A percentile compares a stretch with the other conserved stretches of the same genome.
Evolutionary conservation across 2,113 vertebrate genomes (phyloP).

Genomic region (Heptranchias perlo): DNA sequence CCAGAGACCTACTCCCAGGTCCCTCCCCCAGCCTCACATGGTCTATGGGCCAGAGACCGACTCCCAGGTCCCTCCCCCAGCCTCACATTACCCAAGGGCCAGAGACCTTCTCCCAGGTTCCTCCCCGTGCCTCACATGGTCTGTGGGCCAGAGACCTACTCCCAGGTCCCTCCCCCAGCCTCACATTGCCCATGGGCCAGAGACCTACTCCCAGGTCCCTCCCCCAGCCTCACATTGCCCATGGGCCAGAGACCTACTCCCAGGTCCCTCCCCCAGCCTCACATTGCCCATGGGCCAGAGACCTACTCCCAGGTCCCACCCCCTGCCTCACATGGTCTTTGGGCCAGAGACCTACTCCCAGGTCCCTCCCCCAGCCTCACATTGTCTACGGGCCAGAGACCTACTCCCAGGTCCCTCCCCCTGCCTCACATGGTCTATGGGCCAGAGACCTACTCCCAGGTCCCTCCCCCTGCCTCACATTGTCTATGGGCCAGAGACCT

Average conservation of each 20-base stretch:
- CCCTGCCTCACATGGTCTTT: too few relatives aligned
- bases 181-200: too few relatives aligned
- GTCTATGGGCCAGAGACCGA: not conserved
- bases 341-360: too few relatives aligned
- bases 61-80: not conserved
- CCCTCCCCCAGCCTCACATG: not conserved
- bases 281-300: too few relatives aligned
- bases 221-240: not conserved
- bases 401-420: not conserved
- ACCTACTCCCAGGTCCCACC: too few relatives aligned
- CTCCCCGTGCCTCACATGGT: too few relatives aligned
- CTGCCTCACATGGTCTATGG: not conserved
- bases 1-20: not conserved
- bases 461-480: not conserved
- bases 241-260: too few relatives aligned
- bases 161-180: not conserved
- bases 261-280: too few relatives aligned
- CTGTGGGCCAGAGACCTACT: not conserved
- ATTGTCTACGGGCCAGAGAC: too few relatives aligned
- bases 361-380: constrained; percentile 34
- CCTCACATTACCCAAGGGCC: not conserved
- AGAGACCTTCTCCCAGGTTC: too few relatives aligned
- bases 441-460: not conserved
- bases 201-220: not conserved
- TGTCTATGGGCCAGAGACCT: not conserved